Evolutionary conservation across 2,113 vertebrate genomes (phyloP).

Genomic region (Otolemur garnettii): DNA sequence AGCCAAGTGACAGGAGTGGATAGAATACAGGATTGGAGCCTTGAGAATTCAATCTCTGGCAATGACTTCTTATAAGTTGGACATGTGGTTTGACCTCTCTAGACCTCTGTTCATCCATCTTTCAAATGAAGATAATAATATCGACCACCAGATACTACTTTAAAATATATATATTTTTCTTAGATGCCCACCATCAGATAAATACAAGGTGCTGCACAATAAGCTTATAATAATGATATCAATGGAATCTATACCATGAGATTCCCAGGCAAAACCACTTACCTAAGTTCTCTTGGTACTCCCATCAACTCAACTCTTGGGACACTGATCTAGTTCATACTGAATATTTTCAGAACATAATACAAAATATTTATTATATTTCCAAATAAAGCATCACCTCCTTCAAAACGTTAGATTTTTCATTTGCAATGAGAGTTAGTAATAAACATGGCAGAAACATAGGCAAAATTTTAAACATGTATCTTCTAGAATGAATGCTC

Average conservation of each 20-base stretch:
- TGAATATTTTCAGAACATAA: neutral
- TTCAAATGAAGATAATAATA: conserved; percentile 73
- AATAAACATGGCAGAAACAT: conserved; percentile 43
- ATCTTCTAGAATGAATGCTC: conserved; percentile 28
- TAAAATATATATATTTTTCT: conserved; percentile 45
- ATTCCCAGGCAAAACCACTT: neutral
- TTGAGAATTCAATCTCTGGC: conserved; percentile 72
- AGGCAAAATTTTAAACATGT: conserved; percentile 46
- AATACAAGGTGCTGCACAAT: neutral
- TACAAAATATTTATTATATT: conserved; percentile 50
- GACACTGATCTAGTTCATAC: neutral
- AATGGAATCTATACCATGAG: neutral
- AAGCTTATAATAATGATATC: conserved; percentile 44
- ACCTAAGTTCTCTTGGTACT: neutral
- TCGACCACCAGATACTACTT: conserved; percentile 21
- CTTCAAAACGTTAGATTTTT: neutral
- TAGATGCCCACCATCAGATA: conserved; percentile 51
- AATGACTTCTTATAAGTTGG: conserved; percentile 52
- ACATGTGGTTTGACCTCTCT: conserved; percentile 62
- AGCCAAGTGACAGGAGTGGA: conserved; percentile 61
- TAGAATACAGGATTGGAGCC: conserved; percentile 60
- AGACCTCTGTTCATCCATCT: conserved; percentile 60
- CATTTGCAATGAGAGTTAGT: conserved; percentile 7
- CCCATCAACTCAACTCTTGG: neutral
- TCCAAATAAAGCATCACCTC: conserved; percentile 7